Base-by-base conservation (phyloP, 1,140 invertebrate genomes). In the Thalassaphorura encarpata region DNA sequence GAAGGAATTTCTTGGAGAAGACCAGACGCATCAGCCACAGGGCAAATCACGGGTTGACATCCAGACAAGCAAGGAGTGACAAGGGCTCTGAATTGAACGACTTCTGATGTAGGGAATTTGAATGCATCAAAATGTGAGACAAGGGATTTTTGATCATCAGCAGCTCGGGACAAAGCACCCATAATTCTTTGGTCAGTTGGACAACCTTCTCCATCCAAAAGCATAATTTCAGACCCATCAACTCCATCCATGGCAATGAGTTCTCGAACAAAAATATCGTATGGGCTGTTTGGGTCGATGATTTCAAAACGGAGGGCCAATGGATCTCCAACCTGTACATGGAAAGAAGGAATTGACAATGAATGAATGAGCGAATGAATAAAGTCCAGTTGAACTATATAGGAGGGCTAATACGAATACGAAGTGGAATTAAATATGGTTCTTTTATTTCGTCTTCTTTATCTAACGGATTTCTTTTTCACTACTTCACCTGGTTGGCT, bases 71-170 rank as follows among this genome's bases (percentile, higher is more conserved):
- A 94, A 0, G 91, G 91, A 3, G 89, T 93, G 1, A 95, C 89
- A 63, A 94, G 68, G 1, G 90, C 91, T 46, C 89, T 80, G 80
- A 95, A 95, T 72, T 95, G 89, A 0, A 95, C 91, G 13, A 93
- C 83, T 69, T 93, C 89, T 0, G 89, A 92, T 16, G 89, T 89
- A 0, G 91, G 90, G 76, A 95, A 95, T 70, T 94, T 93, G 80
- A 95, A 95, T 11, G 91, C 91, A 69, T 95, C 90, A 72, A 95
- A 94, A 69, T 89, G 84, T 6, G 89, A 89, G n/a, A 90, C 71
- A 6, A 95, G 74, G 48, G 87, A 82, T 80, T 88, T 79, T 26
- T 77, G 54, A 40, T 67, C 54, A 72, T 77, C 73, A 21, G 79
- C 73, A 15, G 87, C 83, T 72, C 91, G 89, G 71, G 85, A 85